Evolutionary conservation across 2,888 invertebrate genomes (phyloP), one percentile per base, ranked within the genome.

Genomic region (Drosophila neotestacea): DNA sequence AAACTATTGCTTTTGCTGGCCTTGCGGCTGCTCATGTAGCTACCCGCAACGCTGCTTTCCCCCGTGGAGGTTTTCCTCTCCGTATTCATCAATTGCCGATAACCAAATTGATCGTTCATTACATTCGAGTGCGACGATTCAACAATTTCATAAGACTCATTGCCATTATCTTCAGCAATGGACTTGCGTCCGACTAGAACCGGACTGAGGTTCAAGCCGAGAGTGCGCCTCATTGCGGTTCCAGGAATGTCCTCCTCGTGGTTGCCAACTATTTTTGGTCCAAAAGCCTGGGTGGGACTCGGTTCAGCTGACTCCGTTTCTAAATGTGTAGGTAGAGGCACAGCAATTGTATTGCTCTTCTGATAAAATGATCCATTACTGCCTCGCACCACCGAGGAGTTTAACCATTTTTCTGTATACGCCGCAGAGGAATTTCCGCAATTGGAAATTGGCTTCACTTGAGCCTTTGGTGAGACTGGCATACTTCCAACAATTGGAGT

Each of bases 261-360:
- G 22, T 38, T 78, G 6, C 75, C 69, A 55, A 90, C 91, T 11
- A 94, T 86, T 77, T 93, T 93, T 0, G 94, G 94, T 0, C 94
- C 94, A 81, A 94, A 94, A 0, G 94, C 94, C 66, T 93, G 93
- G 0, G 92, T 90, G 28, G 93, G 90, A 80, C 92, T 90, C 4
- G 91, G 90, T 47, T 92, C 90, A 0, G 91, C 91, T 2, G 91
- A 91, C 11, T 92, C 91, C 3, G 85, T 79, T 70, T 92, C 92
- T 67, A 91, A 66, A 39, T 91, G 92, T 38, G 91, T 90, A 4
- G 92, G 90, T 67, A 92, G 66, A 38, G 89, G 88, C 48, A 89
- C 63, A 0, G 85, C 70, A 10, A 89, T 85, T 5, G 84, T 67
- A 34, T 83, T 85, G 0, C 75, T 68, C 61, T 90, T 90, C 42